Conservation (phyloP, 2,797 vertebrate species). For the Melanotaenia parkinsoni region DNA sequence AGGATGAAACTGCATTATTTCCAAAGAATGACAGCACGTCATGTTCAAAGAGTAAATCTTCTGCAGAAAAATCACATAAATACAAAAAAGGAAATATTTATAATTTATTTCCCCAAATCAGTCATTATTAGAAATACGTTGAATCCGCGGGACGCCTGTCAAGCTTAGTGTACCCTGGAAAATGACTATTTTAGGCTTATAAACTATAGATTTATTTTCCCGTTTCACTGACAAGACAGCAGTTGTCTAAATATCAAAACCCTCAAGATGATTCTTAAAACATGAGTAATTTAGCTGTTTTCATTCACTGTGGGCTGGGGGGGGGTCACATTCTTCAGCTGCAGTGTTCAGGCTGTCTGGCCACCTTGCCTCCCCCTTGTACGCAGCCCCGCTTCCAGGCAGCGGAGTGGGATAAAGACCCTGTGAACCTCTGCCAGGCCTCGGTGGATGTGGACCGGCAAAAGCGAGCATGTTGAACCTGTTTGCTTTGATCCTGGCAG, state of each 20-base stretch:
- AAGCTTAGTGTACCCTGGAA: constrained; percentile 25
- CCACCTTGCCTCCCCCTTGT: constrained; percentile 41
- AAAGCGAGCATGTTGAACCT: constrained; percentile 72
- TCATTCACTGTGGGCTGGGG: constrained; percentile 26
- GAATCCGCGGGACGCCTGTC: constrained; percentile 12
- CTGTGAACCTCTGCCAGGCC: constrained; percentile 73
- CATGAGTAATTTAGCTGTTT: constrained; percentile 36
- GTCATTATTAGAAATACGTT: constrained; percentile 13
- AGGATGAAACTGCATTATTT: constrained; percentile 10
- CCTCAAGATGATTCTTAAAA: constrained; percentile 1
- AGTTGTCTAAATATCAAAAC: constrained; percentile 40
- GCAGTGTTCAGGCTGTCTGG: constrained; percentile 45
- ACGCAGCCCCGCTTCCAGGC: constrained; percentile 45
- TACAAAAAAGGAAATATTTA: constrained; percentile 12
- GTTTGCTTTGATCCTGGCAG: constrained; percentile 74
- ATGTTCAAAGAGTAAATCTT: constrained; percentile 15
- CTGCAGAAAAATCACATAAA: constrained; percentile 24
- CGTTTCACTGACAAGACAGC: constrained; percentile 9
- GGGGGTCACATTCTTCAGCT: constrained; percentile 44
- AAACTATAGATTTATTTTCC: constrained; percentile 19
- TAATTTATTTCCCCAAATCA: constrained; percentile 15
- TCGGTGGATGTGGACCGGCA: constrained; percentile 57
- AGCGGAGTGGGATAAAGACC: constrained; percentile 45
- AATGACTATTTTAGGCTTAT: constrained; percentile 17
- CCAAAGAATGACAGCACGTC: background rate